Evolutionary conservation across 2,888 invertebrate genomes (phyloP).

Genomic region (Dynastes hyllus): DNA sequence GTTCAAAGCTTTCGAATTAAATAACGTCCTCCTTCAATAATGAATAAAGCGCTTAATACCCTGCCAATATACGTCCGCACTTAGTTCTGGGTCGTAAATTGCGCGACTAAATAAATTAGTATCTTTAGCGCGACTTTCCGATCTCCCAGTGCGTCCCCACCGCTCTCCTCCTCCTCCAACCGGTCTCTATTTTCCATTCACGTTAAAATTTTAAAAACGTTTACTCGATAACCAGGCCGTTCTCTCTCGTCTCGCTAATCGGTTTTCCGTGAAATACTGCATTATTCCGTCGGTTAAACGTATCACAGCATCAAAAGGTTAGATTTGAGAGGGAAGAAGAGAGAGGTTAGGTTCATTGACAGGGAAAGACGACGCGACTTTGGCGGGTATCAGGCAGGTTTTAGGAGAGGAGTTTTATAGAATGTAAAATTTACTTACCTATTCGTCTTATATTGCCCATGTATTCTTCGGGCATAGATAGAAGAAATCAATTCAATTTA

Average conservation of each 20-base stretch:
- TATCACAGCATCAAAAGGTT: conserved; percentile 4
- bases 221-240: not conserved
- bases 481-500: conserved; percentile 8
- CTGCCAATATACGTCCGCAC: not conserved
- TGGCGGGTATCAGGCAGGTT: no score
- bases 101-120: not conserved
- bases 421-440: not conserved
- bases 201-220: conserved; percentile 13
- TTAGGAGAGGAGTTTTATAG: no score
- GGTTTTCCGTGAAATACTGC: conserved; percentile 3
- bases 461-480: not conserved
- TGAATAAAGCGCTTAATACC: not conserved
- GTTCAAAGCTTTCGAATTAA: no score
- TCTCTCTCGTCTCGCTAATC: not conserved
- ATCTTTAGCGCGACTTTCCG: conserved; percentile 8
- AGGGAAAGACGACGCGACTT: no score
- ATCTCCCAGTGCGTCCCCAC: not conserved
- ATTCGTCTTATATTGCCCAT: not conserved
- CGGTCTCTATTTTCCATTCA: not conserved
- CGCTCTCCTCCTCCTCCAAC: no score
- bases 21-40: no score
- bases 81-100: not conserved
- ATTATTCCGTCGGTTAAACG: conserved; percentile 2
- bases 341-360: not conserved
- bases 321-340: not conserved